Base-by-base conservation (phyloP, 2,888 invertebrate genomes). In the Netelia melanura region DNA sequence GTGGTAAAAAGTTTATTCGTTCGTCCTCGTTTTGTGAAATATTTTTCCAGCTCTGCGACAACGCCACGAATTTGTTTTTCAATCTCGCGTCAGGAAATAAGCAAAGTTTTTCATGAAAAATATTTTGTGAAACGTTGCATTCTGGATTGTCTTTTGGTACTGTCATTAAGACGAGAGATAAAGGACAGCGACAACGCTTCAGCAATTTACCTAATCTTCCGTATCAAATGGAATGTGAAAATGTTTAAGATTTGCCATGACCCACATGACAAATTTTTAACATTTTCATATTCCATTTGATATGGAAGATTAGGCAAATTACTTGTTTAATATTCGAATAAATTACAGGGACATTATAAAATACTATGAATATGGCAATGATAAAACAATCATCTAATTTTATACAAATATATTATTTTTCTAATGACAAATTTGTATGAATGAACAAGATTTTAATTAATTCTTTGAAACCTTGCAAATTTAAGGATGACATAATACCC, bases 1-100 rank as follows among this genome's bases (percentile, higher is more conserved):
- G 52, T 72, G 70, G 30, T 25, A 64, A 82, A 38, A 65, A 85
- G 58, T 74, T 85, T 81, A 78, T 70, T 65, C 78, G 48, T 52
- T n/a, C 82, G 54, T 67, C 6, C 38, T 68, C 48, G 25, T 3
- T 10, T 10, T 9, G 21, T 6, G 43, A 76, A n/a, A 72, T 76
- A 67, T 64, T 56, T 44, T 52, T 61, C 30, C 21, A 56, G 67
- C 25, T 62, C 54, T 38, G 21, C 54, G 17, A 43, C 44, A 64
- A 58, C 74, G 48, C 54, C 38, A 77, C n/a, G 72, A 81, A 65
- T 62, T 72, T 68, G 64, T 68, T 77, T 81, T 71, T 67, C 70
- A 61, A 76, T 67, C 25, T 75, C 23, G 5, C n/a, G 10, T 5
- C 23, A 23, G 23, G 17, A 56, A 64, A 70, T 64, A 56, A 44